Evolutionary conservation across 2,888 invertebrate genomes (phyloP), one percentile per base, ranked within the genome.

Genomic region (Blastobasis lacticolella): DNA sequence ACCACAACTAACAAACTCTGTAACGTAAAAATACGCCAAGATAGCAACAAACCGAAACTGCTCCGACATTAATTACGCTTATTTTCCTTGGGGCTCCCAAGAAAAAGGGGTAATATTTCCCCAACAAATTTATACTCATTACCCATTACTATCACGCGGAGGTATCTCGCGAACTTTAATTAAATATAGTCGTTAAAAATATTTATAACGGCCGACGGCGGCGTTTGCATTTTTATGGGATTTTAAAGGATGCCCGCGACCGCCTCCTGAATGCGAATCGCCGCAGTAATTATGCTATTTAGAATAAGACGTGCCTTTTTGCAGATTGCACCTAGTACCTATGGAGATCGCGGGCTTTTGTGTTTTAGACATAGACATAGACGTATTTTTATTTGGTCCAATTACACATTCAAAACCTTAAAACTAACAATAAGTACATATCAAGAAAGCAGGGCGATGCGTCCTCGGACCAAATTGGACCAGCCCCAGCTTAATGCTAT

Each of bases 131-230:
- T 60, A 64, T 62, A 59, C 64, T 61, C 57, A 63, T 63, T 60
- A 59, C 55, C 61, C 58, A 63, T 60, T 62, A 67, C 63, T 62
- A 62, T 63, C 68, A 59, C 61, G 62, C 54, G 60, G 61, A 64
- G 60, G 66, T 63, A 69, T 68, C 69, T 67, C 55, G 68, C 59
- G 60, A 71, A 74, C 67, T 75, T 73, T 79, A 78, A 81, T 81
- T 70, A 74, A 83, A 84, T 81, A 78, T 72, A 75, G 73, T 71
- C 75, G 77, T 85, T 84, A 83, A 85, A 78, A 81, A 81, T 84
- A 83, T 86, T 86, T 86, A 85, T 83, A 76, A 71, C 72, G 57
- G 55, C 63, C 64, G 61, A 64, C 64, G 69, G 65, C 69, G 67
- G 69, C 71, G 62, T 77, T 67, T 77, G 84, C 79, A 81, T 85